Evolutionary conservation across 92 coral and sea anemone genomes (phyloP).

Genomic region (Siderastrea siderea): DNA sequence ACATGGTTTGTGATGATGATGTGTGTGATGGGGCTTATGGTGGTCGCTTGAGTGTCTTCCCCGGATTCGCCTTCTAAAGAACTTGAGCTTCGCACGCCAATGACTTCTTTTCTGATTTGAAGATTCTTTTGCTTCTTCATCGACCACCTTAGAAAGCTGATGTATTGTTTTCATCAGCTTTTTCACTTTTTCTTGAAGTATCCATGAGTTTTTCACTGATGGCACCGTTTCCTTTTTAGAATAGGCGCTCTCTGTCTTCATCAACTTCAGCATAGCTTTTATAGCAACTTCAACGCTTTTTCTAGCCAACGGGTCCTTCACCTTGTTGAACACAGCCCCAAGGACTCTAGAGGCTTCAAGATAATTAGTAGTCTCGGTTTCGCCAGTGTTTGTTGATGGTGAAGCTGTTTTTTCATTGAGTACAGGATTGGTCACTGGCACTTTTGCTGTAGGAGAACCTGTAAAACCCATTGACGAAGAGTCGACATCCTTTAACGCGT

Average conservation of each 20-base stretch:
- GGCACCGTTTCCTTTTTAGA: conserved; percentile 78
- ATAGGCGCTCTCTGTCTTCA: conserved; percentile 46
- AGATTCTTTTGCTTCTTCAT: neutral
- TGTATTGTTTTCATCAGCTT: conserved; percentile 12
- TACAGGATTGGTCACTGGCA: neutral
- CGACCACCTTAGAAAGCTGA: conserved; percentile 16
- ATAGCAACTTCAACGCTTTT: conserved; percentile 95
- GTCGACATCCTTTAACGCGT: neutral
- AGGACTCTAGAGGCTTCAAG: conserved; percentile 89
- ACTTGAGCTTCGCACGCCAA: conserved; percentile 2
- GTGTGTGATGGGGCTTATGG: neutral
- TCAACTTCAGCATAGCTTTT: conserved; percentile 90
- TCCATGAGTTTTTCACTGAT: conserved; percentile 4
- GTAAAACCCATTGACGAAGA: neutral
- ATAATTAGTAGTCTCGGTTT: conserved; percentile 56
- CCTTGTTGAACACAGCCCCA: conserved; percentile 88
- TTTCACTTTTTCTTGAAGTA: conserved; percentile 6
- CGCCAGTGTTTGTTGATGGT: conserved; percentile 2
- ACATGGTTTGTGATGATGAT: neutral
- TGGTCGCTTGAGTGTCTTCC: neutral
- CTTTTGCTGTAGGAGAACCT: neutral
- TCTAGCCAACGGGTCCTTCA: conserved; percentile 93
- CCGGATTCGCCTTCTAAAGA: neutral
- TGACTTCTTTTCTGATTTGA: neutral
- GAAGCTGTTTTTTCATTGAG: conserved; percentile 22